Evolutionary conservation across 2,888 invertebrate species (phyloP), one percentile per base, ranked within the genome.

Genomic region (Drosophila limbata): DNA sequence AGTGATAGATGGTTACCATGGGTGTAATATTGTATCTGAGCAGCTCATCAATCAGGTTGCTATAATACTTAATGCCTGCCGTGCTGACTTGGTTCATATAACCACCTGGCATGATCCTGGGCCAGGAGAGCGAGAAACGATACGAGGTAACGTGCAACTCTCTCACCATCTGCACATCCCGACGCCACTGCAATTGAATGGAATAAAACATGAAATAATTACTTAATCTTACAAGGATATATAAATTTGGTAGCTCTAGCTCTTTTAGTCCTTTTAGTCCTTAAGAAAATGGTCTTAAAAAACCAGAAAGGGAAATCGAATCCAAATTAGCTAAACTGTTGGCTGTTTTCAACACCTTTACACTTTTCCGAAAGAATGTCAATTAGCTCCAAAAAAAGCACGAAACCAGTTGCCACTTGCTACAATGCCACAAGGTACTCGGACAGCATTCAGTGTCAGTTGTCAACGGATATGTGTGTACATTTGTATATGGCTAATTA

Each of bases 81-180:
- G 93, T 92, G 89, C 96, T 97, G 19, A 96, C 93, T 19, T 94
- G 89, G 82, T 95, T 94, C 11, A 94, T 93, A 62, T 94, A 93
- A 10, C 96, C 97, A 11, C 93, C 94, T 0, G 97, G 96, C 73
- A 97, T 92, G 50, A 97, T 93, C 53, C 97, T 93, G 0, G 95
- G 92, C 97, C 97, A 97, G 0, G 96, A 94, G 78, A 96, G 93
- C 0, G 96, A 96, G 91, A 96, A 96, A 44, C 96, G 93, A 91
- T 96, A 96, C 69, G 95, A 94, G 76, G 95, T 92, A 0, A 95
- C 95, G 11, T 95, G 94, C 3, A 95, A 91, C 72, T 95, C 94
- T 51, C 93, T 93, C 2, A 95, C 91, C 93, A 95, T 94, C 91
- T 94, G 93, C 0, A 94, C 94, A 88, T 95, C 95, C 44, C 94